Percentiles rank a stretch among this genome's conserved stretches.
phyloP scores from a whole-genome alignment of 37 sponge, comb jelly and placozoan species.

The Halichondria panicea region DNA sequence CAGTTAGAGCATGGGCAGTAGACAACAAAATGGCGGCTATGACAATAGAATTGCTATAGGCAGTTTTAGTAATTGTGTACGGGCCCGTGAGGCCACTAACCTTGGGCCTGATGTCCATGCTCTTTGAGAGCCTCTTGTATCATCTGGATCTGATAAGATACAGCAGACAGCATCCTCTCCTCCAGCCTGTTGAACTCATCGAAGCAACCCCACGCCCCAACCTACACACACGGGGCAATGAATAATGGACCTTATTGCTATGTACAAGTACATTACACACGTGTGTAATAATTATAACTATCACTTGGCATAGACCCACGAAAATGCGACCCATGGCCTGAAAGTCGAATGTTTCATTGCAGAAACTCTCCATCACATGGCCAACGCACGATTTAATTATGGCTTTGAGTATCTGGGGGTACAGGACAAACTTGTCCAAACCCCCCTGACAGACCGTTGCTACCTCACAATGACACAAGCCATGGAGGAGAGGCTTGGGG shows the following conservation, averaged over 20 bases:
- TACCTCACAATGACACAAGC: slow-evolving; percentile 99
- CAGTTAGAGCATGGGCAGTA: too few relatives aligned
- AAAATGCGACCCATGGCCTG: slow-evolving; percentile 99
- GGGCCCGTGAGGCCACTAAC: background rate
- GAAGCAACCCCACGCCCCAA: slow-evolving; percentile 99
- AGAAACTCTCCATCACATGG: too few relatives aligned
- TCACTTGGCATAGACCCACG: slow-evolving; percentile 95
- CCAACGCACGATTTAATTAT: slow-evolving; percentile 95
- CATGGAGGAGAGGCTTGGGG: slow-evolving; percentile 91
- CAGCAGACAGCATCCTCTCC: slow-evolving; percentile 98
- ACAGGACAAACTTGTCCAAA: slow-evolving; percentile 95
- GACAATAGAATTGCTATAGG: too few relatives aligned
- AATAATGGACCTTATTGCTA: too few relatives aligned
- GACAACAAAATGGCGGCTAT: too few relatives aligned
- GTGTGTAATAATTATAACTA: too few relatives aligned
- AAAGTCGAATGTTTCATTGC: slow-evolving; percentile 79
- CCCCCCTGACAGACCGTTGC: slow-evolving; percentile 96
- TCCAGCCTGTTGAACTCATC: slow-evolving; percentile 99
- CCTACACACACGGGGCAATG: too few relatives aligned
- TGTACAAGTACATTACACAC: too few relatives aligned
- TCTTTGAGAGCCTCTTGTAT: slow-evolving; percentile 98
- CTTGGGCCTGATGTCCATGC: slow-evolving; percentile 32
- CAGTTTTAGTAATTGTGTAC: background rate
- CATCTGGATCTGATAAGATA: slow-evolving; percentile 97
- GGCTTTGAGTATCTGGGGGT: slow-evolving; percentile 98